Evolutionary conservation across 2,888 invertebrate species (phyloP), one percentile per base, ranked within the genome.

Genomic region (Lasioglossum marginatum): DNA sequence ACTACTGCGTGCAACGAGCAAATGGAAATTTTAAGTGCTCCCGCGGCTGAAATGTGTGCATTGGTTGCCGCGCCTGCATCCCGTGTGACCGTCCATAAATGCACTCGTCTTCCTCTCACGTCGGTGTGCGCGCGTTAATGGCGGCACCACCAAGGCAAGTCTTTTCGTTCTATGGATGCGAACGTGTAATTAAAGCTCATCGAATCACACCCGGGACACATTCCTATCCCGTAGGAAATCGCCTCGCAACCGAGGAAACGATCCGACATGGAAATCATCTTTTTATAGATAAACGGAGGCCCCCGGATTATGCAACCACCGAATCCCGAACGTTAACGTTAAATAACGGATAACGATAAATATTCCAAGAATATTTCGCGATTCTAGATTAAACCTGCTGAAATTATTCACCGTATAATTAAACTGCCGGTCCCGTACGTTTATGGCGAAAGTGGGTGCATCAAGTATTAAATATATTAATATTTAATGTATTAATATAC

Each of bases 21-120:
- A 91, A 92, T 92, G 93, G 92, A 91, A 92, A 92, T 92, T 93
- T 93, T 91, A 91, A 92, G 92, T 91, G 93, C 91, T 88, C 85
- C 87, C 88, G 83, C 79, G 81, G 73, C 72, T 86, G 87, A 88
- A 91, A 91, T 79, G 77, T 83, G 77, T 83, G 87, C 78, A 79
- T 81, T 60, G 80, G 74, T 79, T 74, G 79, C 71, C 71, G 77
- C 63, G 63, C 31, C 72, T 66, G 82, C 40, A 77, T 80, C 81
- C 79, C 81, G 43, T 66, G 79, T 52, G 81, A 82, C 77, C 68
- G 77, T 73, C 82, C 88, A 52, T 86, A 89, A 91, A 89, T 86
- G 88, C 77, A 72, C 45, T 77, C 71, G 77, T 79, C 82, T 77
- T 83, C 79, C 66, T 70, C 70, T 57, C 78, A 52, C 75, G 52